Percentiles rank a stretch among this genome's conserved stretches.
Evolutionary conservation across 2,113 vertebrate genomes (phyloP).

Genomic region (Aegithalos caudatus): DNA sequence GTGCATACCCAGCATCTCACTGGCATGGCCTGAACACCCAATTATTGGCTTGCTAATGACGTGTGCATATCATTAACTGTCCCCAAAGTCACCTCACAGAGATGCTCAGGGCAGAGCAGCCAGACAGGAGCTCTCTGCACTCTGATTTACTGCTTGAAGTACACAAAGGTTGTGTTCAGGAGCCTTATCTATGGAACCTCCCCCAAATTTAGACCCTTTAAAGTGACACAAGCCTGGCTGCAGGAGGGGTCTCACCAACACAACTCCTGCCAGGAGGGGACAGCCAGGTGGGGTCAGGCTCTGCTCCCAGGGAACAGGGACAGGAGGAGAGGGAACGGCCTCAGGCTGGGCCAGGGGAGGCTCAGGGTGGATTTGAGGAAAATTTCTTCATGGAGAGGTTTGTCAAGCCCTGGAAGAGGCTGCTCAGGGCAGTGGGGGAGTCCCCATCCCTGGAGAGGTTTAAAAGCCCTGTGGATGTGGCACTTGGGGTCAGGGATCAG

Average conservation of each 20-base stretch:
- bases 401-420: not conserved
- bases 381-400: not conserved
- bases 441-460: not conserved
- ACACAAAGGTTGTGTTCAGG: not conserved
- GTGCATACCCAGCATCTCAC: not conserved
- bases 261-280: not conserved
- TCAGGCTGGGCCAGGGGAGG: not conserved
- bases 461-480: not conserved
- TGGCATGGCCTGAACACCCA: not conserved
- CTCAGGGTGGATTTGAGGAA: fast-evolving
- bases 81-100: not conserved
- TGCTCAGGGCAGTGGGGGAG: not conserved
- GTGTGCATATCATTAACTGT: not conserved
- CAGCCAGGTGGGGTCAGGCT: not conserved
- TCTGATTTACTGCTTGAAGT: too few species aligned
- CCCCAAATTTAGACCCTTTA: not conserved
- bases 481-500: not conserved
- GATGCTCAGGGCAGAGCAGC: not conserved
- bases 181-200: not conserved
- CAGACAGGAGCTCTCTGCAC: not conserved
- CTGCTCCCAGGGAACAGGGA: not conserved
- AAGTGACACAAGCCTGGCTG: not conserved
- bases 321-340: fast-evolving
- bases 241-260: not conserved
- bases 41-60: not conserved